phyloP scores from a whole-genome alignment of 2,888 invertebrate genomes.

The Belgica antarctica region DNA sequence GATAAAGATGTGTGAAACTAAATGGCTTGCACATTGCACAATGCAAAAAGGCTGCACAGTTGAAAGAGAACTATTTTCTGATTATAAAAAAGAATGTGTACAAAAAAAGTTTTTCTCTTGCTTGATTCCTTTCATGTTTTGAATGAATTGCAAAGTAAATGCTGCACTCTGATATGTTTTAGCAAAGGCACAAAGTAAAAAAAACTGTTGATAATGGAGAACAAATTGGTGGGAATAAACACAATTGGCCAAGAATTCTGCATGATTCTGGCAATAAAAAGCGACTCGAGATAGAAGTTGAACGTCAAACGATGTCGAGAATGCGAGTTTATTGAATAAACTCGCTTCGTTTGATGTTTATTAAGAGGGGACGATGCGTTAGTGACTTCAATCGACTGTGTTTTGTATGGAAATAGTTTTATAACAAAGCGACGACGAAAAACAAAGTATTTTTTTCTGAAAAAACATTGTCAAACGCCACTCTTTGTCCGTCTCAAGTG shows the following conservation, averaged over 20 bases:
- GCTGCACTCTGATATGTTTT: neutral
- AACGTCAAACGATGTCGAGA: neutral
- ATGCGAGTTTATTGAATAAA: neutral
- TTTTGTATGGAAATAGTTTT: no score
- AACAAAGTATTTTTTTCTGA: no score
- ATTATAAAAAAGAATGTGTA: no score
- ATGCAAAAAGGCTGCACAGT: neutral
- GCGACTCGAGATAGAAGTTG: no score
- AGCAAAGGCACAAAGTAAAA: neutral
- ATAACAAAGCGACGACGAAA: no score
- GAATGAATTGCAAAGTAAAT: neutral
- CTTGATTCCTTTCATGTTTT: no score
- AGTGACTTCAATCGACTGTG: neutral
- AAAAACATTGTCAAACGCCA: no score
- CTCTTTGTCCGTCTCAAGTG: no score
- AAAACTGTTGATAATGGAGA: neutral
- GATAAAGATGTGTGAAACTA: conserved; percentile 24
- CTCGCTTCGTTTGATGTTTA: neutral
- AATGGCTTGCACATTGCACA: conserved; percentile 29
- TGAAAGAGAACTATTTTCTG: no score
- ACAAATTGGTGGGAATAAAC: neutral
- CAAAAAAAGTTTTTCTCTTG: no score
- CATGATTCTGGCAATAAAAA: no score
- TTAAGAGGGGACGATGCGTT: neutral
- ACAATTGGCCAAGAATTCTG: conserved; percentile 23